phyloP scores from a whole-genome alignment of 2,797 vertebrate genomes.

The Eutrigla gurnardus region DNA sequence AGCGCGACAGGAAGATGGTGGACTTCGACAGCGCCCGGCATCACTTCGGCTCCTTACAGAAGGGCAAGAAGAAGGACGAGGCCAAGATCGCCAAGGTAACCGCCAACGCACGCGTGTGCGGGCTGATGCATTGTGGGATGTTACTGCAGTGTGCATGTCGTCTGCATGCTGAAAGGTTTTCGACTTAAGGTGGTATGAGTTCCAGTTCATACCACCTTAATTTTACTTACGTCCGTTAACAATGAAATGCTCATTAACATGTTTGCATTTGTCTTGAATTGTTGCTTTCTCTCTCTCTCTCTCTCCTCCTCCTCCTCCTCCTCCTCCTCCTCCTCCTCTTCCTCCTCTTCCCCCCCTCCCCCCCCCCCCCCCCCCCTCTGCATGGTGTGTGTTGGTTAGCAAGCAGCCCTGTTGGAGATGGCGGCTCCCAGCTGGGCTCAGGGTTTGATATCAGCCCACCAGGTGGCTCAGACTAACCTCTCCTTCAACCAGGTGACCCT shows the following conservation, averaged over 20 bases:
- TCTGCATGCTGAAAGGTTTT: slow-evolving; percentile 8
- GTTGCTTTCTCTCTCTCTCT: slow-evolving; percentile 33
- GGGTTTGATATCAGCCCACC: slow-evolving; percentile 98
- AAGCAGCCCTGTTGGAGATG: slow-evolving; percentile 97
- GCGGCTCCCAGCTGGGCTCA: slow-evolving; percentile 98
- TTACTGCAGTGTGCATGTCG: neutral
- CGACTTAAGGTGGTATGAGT: slow-evolving; percentile 32
- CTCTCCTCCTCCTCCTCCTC: neutral
- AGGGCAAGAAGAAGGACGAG: slow-evolving; percentile 95
- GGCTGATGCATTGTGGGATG: neutral
- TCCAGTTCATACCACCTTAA: slow-evolving; percentile 32
- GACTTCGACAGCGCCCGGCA: slow-evolving; percentile 98
- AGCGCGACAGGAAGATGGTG: slow-evolving; percentile 96
- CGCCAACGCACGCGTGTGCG: neutral
- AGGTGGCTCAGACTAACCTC: slow-evolving; percentile 99
- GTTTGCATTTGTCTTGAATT: slow-evolving; percentile 59
- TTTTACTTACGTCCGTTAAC: neutral
- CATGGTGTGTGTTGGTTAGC: slow-evolving; percentile 83
- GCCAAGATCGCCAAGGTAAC: slow-evolving; percentile 93
- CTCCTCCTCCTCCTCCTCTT: neutral
- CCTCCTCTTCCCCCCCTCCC: too few species aligned
- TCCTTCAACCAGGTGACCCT: slow-evolving; percentile 94
- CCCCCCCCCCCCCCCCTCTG: slow-evolving; percentile 24
- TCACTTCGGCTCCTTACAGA: slow-evolving; percentile 94
- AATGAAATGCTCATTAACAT: slow-evolving; percentile 39